These are phyloP conservation scores for Trachymyrmex septentrionalis DNA, from an alignment of 1,140 invertebrate species.

Conservation along the genomic window DNA sequence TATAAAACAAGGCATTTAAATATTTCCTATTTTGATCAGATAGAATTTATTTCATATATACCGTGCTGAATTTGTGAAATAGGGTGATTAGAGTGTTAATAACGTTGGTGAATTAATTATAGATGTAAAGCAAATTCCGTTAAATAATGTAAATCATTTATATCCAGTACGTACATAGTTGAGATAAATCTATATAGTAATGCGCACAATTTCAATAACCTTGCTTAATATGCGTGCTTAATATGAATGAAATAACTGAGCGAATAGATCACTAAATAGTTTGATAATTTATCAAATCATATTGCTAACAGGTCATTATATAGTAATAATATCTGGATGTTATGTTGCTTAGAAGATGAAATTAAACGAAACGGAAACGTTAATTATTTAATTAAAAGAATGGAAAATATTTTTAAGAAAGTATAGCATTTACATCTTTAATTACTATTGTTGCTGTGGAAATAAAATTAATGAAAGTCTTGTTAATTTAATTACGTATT, in stretches of 20 bases:
- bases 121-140: slow-evolving; percentile 13
- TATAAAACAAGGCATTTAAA: neutral
- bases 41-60: neutral
- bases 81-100: slow-evolving; percentile 38
- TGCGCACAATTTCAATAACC: neutral
- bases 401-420: neutral
- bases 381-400: neutral
- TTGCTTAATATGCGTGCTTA: neutral
- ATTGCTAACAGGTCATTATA: neutral
- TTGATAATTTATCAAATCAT: neutral
- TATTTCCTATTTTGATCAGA: neutral
- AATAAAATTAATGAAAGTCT: slow-evolving; percentile 2
- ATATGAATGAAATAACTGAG: neutral
- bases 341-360: neutral
- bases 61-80: neutral
- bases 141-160: slow-evolving; percentile 39
- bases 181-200: slow-evolving; percentile 24
- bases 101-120: slow-evolving; percentile 24
- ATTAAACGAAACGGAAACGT: neutral
- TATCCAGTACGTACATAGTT: too few relatives aligned
- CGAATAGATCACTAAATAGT: neutral
- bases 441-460: neutral
- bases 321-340: neutral
- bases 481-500: slow-evolving; percentile 23
- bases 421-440: neutral